Conservation (phyloP, 1,140 invertebrate genomes). For the Hylaeus volcanicus region DNA sequence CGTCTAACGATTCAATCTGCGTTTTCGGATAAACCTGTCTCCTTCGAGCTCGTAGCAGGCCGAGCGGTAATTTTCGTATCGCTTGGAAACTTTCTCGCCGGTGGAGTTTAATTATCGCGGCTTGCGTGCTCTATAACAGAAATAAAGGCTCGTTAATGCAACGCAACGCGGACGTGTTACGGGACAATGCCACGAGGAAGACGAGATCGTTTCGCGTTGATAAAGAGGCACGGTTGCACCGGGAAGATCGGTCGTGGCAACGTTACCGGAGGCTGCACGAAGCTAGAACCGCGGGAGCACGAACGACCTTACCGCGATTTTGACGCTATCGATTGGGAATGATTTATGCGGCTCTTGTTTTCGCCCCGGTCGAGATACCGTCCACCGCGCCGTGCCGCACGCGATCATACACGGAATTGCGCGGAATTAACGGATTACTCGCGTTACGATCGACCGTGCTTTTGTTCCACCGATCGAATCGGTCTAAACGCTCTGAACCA, state of each 20-base stretch:
- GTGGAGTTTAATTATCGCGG: slow-evolving; percentile 22
- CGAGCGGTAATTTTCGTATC: no score
- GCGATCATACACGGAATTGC: slow-evolving; percentile 1
- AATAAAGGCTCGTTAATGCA: slow-evolving; percentile 50
- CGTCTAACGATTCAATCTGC: no score
- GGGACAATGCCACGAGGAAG: slow-evolving; percentile 63
- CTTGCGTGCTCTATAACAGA: slow-evolving; percentile 4
- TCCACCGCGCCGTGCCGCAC: slow-evolving; percentile 1
- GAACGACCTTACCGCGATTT: slow-evolving; percentile 47
- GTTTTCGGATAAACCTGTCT: background rate
- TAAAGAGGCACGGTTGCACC: slow-evolving; percentile 38
- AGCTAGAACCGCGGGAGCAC: background rate
- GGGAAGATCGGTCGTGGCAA: slow-evolving; percentile 25
- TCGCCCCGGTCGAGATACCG: background rate
- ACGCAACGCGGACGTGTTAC: slow-evolving; percentile 53
- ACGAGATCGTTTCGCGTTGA: slow-evolving; percentile 60
- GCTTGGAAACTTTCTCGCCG: background rate
- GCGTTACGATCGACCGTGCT: background rate
- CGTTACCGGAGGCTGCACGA: slow-evolving; percentile 18
- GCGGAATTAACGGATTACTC: slow-evolving; percentile 33
- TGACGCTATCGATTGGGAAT: slow-evolving; percentile 55
- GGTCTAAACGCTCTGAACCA: no score
- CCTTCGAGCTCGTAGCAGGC: no score
- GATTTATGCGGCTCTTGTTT: slow-evolving; percentile 42
- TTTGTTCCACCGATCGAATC: background rate